A percentile compares a stretch with the other conserved stretches of the same genome.
phyloP scores from a whole-genome alignment of 2,888 invertebrate species.

The Chymomyza fuscimana region DNA sequence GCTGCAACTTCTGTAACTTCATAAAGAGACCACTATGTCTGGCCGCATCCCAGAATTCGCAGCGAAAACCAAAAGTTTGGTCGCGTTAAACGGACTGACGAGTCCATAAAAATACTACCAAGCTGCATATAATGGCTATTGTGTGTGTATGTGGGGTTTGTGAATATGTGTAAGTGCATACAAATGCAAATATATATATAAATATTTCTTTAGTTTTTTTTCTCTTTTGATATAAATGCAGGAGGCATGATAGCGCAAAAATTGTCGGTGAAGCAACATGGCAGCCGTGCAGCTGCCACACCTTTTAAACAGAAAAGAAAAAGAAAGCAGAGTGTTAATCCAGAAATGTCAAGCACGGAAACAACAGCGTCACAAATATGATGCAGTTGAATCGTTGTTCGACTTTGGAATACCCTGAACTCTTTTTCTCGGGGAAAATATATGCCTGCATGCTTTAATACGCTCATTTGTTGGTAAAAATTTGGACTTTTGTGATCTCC shows the following conservation, averaged over 20 bases:
- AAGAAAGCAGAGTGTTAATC: constrained; percentile 59
- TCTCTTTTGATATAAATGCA: constrained; percentile 57
- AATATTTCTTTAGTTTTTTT: constrained; percentile 22
- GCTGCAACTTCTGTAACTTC: constrained; percentile 34
- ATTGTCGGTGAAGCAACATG: background rate
- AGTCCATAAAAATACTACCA: background rate
- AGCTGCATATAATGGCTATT: background rate
- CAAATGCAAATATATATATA: constrained; percentile 33
- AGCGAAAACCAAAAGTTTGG: constrained; percentile 34
- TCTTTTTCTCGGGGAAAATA: constrained; percentile 2
- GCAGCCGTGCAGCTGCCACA: background rate
- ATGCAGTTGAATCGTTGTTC: too few species aligned
- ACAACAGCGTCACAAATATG: constrained; percentile 29
- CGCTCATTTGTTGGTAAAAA: too few species aligned
- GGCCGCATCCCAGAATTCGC: constrained; percentile 18
- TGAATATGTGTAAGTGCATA: constrained; percentile 4
- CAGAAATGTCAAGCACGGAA: constrained; percentile 39
- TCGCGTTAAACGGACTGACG: constrained; percentile 46
- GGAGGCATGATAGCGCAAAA: constrained; percentile 27
- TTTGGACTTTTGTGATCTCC: too few species aligned
- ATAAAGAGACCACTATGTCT: constrained; percentile 45
- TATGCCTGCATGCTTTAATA: too few species aligned
- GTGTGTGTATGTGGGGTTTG: background rate
- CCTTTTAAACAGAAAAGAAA: constrained; percentile 51
- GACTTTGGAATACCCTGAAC: constrained; percentile 24